Base-by-base conservation (phyloP, 2,113 vertebrate genomes). In the Rhynchopsitta pachyrhyncha region DNA sequence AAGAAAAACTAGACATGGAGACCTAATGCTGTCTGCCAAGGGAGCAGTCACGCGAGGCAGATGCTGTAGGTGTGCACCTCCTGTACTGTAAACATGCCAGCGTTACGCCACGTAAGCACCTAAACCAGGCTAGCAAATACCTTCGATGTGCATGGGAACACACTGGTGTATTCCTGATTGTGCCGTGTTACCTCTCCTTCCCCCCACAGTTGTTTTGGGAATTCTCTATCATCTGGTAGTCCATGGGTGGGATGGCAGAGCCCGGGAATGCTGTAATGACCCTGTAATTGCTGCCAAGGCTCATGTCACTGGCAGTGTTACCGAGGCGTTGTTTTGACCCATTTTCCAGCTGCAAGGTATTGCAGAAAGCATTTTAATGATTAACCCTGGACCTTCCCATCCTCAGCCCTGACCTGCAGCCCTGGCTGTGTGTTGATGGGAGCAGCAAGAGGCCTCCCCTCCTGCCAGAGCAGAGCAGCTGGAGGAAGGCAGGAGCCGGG, bases 371-470 rank as follows among this genome's bases (percentile, higher is more conserved):
- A 10, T 69, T 85, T 79, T 95, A 93, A 92, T 95, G 35, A 88
- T 97, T 95, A 95, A 95, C 69, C 63, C 53, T 41, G 57, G 59
- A 70, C 75, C 87, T 96, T 7, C 81, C 71, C n/a, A 67, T 82
- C 84, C 92, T 90, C 91, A 96, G 41, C 49, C 78, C 35, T 46
- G 57, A 25, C 37, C 44, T 53, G 49, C 67, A 90, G 47, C 71
- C 10, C 85, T 47, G 63, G 35, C 62, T 15, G 73, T 0, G 0
- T 2, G 10, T n/a, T 29, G 46, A 27, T 5, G 8, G 5, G 47
- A 57, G 52, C 57, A 66, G 29, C 24, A 23, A 59, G 52, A 44
- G 55, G 17, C 41, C 8, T 71, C 37, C 29, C 33, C 37, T 82
- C 31, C 50, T 42, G 39, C n/a, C 14, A 42, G 28, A 74, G 82